Evolutionary conservation across 2,888 invertebrate species (phyloP), one percentile per base, ranked within the genome.

Genomic region (Vesta saturnalis): DNA sequence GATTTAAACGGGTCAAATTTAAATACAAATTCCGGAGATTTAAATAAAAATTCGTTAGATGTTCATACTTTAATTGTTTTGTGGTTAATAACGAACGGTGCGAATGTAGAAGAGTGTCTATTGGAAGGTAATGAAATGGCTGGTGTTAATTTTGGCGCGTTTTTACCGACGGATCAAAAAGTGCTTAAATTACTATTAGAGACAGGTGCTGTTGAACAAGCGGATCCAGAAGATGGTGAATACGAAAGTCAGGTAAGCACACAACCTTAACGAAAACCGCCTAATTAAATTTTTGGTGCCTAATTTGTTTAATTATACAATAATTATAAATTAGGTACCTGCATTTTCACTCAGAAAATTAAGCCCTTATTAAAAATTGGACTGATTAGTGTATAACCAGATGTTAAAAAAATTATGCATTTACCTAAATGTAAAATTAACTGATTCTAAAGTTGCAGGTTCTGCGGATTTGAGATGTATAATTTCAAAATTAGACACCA

Each of bases 1-100:
- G 64, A 69, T 49, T 49, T 72, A 47, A 70, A 69, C 35, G 55
- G 68, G 49, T 46, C 67, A 8, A 35, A 62, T 59, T 54, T 60
- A 6, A 62, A 67, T 5, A 54, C 49, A 6, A 63, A 49, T 21
- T n/a, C 12, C 39, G 47, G 46, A 12, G 56, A 43, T 39, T 43
- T 54, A n/a, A 73, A 43, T 49, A 76, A 63, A 68, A 72, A 35
- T 49, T 62, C 63, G 14, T 72, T 89, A 16, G 91, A 91, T 70
- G 84, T 88, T 0, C 91, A 92, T 78, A 91, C 92, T 0, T 84
- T 94, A 60, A 89, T 91, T 8, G 87, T 91, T 12, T 86, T 95
- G 30, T 94, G 94, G 94, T 86, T 95, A 74, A 84, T 94, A 58
- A 88, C 89, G 70, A 91, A 91, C 30, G 91, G 92, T 0, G 86